These are phyloP conservation scores for Agapornis canus DNA, from an alignment of 2,797 vertebrate species.

Conservation along the genomic window DNA sequence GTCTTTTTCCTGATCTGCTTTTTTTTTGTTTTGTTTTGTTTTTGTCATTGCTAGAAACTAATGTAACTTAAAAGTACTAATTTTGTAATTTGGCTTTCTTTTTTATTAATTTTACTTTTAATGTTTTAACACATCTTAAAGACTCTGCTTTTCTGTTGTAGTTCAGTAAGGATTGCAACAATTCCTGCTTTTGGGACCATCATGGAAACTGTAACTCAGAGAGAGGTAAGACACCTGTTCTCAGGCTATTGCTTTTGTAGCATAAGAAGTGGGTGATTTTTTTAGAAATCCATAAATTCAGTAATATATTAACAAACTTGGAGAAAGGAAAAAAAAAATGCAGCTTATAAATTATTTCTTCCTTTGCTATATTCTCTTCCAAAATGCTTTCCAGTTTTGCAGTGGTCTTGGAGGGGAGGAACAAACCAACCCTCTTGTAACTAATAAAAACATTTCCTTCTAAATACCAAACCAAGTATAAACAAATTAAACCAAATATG, in stretches of 20 bases:
- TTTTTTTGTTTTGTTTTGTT: constrained; percentile 58
- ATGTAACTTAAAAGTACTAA: constrained; percentile 76
- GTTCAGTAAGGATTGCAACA: constrained; percentile 98
- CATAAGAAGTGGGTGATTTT: neutral
- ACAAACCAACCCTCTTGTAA: neutral
- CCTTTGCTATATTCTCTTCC: neutral
- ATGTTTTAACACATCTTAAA: constrained; percentile 53
- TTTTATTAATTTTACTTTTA: constrained; percentile 16
- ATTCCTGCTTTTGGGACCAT: constrained; percentile 99
- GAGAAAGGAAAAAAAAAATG: neutral
- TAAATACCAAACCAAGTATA: neutral
- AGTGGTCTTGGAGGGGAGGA: neutral
- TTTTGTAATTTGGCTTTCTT: constrained; percentile 49
- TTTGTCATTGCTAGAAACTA: constrained; percentile 77
- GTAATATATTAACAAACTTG: neutral
- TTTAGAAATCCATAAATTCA: neutral
- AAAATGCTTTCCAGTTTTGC: neutral
- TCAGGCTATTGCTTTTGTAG: neutral
- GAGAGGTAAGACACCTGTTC: constrained; percentile 85
- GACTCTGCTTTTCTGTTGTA: constrained; percentile 67
- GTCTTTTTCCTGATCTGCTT: constrained; percentile 76
- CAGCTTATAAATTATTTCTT: neutral
- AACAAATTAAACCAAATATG: neutral
- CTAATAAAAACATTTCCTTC: neutral
- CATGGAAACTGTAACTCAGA: constrained; percentile 98